Base-by-base conservation (phyloP, 2,888 invertebrate genomes). In the Brachylomia viminalis region DNA sequence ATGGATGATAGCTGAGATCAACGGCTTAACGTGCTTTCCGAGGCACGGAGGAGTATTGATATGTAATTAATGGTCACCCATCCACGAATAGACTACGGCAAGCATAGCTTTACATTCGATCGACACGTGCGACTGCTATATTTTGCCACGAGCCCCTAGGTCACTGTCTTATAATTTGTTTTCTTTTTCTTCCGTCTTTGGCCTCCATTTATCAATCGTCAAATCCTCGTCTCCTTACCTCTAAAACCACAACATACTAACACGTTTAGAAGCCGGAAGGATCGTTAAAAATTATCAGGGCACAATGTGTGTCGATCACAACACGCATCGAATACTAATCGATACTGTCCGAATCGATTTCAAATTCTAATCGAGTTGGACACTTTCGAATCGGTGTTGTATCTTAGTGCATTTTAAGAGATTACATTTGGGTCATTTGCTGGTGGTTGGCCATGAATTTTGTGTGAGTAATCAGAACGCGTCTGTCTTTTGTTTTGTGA, bases 261-360 rank as follows among this genome's bases (percentile, higher is more conserved):
- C 87, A 88, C 87, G 88, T 85, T 54, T 64, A 3, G 0, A 4
- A 67, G 70, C 72, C 89, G 89, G 88, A 88, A 88, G 83, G 80
- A 76, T 87, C 59, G 82, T 81, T 77, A 79, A 82, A 89, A 75
- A 73, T 79, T 59, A 79, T 82, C 86, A 80, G 82, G 82, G 83
- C 77, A 70, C 84, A 71, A 87, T 83, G 84, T 88, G 83, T 88
- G 86, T 75, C 87, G 79, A 59, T 66, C 80, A 76, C 42, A 30
- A 58, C 75, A 72, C 45, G 77, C 20, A 47, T 47, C 77, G 88
- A 87, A 88, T 88, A 83, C 75, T 77, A 83, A 85, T 83, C 68
- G 74, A 79, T 59, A 54, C 42, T 75, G 66, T 49, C 69, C 52
- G 49, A 82, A 72, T 70, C 67, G 77, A 80, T 82, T 84, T 71